These are phyloP conservation scores for Melieria picta DNA, from an alignment of 2,888 invertebrate genomes.

Conservation along the genomic window DNA sequence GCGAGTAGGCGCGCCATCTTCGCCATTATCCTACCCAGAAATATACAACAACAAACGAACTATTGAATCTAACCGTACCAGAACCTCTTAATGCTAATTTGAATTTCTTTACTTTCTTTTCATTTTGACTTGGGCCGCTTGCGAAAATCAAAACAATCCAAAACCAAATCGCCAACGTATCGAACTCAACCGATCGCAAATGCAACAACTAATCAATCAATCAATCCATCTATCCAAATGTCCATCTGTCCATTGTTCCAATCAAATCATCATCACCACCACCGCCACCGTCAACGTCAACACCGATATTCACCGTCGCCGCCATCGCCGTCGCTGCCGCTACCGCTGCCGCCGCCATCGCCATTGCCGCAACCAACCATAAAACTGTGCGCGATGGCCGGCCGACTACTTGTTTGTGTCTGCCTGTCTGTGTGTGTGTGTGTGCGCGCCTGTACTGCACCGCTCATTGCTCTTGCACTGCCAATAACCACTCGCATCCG, in stretches of 20 bases:
- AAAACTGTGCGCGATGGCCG: too few species aligned
- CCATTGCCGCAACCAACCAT: too few species aligned
- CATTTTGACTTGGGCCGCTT: slow-evolving; percentile 2
- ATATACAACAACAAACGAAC: too few species aligned
- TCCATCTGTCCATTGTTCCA: not conserved
- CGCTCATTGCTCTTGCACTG: slow-evolving; percentile 10
- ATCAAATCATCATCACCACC: slow-evolving; percentile 5
- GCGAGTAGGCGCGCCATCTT: too few species aligned
- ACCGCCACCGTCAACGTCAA: not conserved
- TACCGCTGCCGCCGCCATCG: too few species aligned
- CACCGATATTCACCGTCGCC: slow-evolving; percentile 4
- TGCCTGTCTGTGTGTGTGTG: slow-evolving; percentile 8
- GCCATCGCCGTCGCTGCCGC: too few species aligned
- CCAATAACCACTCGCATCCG: slow-evolving; percentile 5
- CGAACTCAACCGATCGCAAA: too few species aligned
- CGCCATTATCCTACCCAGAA: too few species aligned
- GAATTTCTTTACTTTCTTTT: slow-evolving; percentile 18
- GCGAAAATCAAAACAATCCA: slow-evolving; percentile 8
- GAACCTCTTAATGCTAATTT: not conserved
- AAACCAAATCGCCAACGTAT: too few species aligned
- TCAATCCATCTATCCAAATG: slow-evolving; percentile 13
- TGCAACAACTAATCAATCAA: slow-evolving; percentile 21
- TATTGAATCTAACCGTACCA: too few species aligned
- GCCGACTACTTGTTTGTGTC: not conserved
- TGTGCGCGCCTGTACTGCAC: slow-evolving; percentile 13